Base-by-base conservation (phyloP, 2,888 invertebrate genomes). In the Noctua comes region DNA sequence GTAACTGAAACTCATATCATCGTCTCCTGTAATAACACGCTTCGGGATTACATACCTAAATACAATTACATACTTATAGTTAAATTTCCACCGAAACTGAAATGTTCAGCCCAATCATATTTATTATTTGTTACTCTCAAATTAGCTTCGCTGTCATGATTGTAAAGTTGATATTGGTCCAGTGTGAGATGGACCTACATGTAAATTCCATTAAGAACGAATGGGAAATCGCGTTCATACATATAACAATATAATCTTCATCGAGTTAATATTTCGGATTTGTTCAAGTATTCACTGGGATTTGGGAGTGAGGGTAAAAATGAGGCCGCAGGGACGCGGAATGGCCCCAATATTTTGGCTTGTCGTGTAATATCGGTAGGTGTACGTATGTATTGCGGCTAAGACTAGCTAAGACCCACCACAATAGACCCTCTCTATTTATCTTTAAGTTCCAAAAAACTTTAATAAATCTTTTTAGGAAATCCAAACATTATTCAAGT, bases 201-300 rank as follows among this genome's bases (percentile, higher is more conserved):
- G 48, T 43, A 64, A 83, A 83, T 73, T 82, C 76, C 72, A 83
- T 69, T 74, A 57, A 54, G 24, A 7, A 48, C 40, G 64, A 77
- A 69, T 65, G 54, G 21, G 57, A 36, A 76, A 62, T 80, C 40
- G 36, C 57, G 51, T 77, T 71, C 68, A 76, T 79, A 65, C 68
- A 73, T 40, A 71, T 68, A 68, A 68, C 24, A 64, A 48, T 68
- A 68, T 74, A 65, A 85, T 78, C 69, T 78, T 69, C 76, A 68
- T 59, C 13, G 43, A 66, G 62, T 51, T 69, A 51, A 68, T 84
- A 72, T 74, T 77, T 68, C 36, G 27, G 40, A 68, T 69, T 80
- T 78, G 73, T 71, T 83, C 64, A 79, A 79, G 68, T 77, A 80
- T 77, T 80, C 62, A 79, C 68, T 8, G 13, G 51, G 40, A 51